These are phyloP conservation scores for Trachythela sp. DNA, from an alignment of 64 coral and sea anemone genomes.

Conservation along the genomic window DNA sequence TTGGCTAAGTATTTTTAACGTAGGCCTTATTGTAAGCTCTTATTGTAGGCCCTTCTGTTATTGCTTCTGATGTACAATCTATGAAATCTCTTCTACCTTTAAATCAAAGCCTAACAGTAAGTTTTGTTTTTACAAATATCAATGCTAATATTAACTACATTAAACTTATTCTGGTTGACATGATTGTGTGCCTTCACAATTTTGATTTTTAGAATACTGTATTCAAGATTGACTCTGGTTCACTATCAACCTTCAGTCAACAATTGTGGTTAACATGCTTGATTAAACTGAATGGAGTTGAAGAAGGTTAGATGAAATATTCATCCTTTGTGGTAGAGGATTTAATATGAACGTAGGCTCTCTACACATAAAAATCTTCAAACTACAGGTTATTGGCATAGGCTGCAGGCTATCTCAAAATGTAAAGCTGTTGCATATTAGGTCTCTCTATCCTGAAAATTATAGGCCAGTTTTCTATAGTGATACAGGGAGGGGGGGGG, in stretches of 20 bases:
- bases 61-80: conserved; percentile 40
- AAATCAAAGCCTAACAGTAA: neutral
- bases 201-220: conserved; percentile 54
- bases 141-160: neutral
- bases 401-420: too few relatives aligned
- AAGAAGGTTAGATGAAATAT: conserved; percentile 51
- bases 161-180: neutral
- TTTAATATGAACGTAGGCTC: too few relatives aligned
- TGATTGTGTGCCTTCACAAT: neutral
- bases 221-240: conserved; percentile 74
- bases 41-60: conserved; percentile 69
- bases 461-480: too few relatives aligned
- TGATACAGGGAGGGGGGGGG: too few relatives aligned
- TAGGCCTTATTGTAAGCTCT: neutral
- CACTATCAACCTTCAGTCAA: conserved; percentile 90
- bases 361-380: too few relatives aligned
- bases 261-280: conserved; percentile 80
- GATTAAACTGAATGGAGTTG: conserved; percentile 82
- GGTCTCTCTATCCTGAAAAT: neutral
- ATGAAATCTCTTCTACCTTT: neutral
- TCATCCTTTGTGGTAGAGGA: neutral
- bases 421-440: neutral
- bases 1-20: too few relatives aligned
- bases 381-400: too few relatives aligned
- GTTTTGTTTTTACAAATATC: neutral